phyloP scores from a whole-genome alignment of 2,888 invertebrate genomes.

The Melieria crassipennis region DNA sequence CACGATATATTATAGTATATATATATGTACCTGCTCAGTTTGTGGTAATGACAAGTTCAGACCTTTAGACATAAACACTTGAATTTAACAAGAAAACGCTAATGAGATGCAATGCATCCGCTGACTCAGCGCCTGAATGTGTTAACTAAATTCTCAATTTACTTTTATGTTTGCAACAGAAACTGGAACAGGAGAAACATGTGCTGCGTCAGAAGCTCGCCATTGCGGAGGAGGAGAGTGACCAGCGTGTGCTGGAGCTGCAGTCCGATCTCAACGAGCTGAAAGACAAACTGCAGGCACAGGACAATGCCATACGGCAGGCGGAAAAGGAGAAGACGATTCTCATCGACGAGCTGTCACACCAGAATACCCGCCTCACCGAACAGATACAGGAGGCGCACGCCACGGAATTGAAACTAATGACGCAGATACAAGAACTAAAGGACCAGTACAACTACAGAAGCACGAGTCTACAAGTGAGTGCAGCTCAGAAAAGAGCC shows the following conservation, averaged over 20 bases:
- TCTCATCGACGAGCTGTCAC: slow-evolving; percentile 84
- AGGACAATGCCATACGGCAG: slow-evolving; percentile 65
- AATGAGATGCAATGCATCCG: neutral
- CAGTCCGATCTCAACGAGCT: slow-evolving; percentile 88
- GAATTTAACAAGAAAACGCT: neutral
- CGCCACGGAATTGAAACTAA: slow-evolving; percentile 80
- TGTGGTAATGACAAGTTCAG: neutral
- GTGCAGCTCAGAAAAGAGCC: neutral
- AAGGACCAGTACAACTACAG: slow-evolving; percentile 86
- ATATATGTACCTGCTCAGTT: neutral
- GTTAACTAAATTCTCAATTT: neutral
- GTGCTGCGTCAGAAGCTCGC: slow-evolving; percentile 85
- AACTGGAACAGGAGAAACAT: slow-evolving; percentile 93
- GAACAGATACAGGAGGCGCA: slow-evolving; percentile 86
- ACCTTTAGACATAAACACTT: neutral
- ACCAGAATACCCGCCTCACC: slow-evolving; percentile 88
- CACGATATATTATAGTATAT: neutral
- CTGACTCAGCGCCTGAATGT: neutral
- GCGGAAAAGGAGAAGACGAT: slow-evolving; percentile 82
- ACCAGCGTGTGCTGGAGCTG: slow-evolving; percentile 84
- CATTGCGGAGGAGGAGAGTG: slow-evolving; percentile 88
- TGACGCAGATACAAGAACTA: slow-evolving; percentile 81
- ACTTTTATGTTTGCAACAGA: slow-evolving; percentile 70
- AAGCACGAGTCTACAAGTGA: slow-evolving; percentile 77
- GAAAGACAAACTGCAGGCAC: slow-evolving; percentile 78